Conservation (phyloP, 2,888 invertebrate genomes). For the Drosophila bunnanda region DNA sequence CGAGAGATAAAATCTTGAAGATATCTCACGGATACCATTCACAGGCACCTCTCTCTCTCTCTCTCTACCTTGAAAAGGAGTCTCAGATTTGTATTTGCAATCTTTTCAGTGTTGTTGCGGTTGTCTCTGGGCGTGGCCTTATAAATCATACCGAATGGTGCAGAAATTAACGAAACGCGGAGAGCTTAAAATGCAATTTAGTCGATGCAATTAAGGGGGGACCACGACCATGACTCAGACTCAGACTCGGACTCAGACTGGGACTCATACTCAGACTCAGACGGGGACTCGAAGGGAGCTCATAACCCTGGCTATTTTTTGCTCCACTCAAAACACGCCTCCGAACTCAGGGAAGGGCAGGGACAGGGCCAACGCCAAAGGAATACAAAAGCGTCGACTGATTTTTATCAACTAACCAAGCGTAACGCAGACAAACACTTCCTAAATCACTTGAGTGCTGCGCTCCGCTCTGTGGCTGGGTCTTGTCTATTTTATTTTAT, state of each 20-base stretch:
- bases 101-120: neutral
- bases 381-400: conserved; percentile 65
- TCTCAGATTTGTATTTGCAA: neutral
- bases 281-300: neutral
- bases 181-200: conserved; percentile 74
- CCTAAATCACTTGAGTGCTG: conserved; percentile 79
- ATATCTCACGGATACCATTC: conserved; percentile 11
- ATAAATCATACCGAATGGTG: conserved; percentile 36
- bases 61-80: conserved; percentile 7
- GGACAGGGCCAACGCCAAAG: conserved; percentile 8
- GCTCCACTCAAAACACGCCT: conserved; percentile 15
- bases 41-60: neutral
- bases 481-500: conserved; percentile 33
- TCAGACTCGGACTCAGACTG: neutral
- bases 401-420: conserved; percentile 84
- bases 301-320: neutral
- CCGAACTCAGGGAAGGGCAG: neutral
- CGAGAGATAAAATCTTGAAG: neutral
- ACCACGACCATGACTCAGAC: conserved; percentile 33
- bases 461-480: neutral
- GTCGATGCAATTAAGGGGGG: conserved; percentile 66
- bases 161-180: conserved; percentile 38
- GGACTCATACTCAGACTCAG: neutral
- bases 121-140: conserved; percentile 20
- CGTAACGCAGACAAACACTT: conserved; percentile 83